A percentile compares a stretch with the other conserved stretches of the same genome.
Conservation (phyloP, 2,113 vertebrate genomes). For the Benitochromis conjunctus region DNA sequence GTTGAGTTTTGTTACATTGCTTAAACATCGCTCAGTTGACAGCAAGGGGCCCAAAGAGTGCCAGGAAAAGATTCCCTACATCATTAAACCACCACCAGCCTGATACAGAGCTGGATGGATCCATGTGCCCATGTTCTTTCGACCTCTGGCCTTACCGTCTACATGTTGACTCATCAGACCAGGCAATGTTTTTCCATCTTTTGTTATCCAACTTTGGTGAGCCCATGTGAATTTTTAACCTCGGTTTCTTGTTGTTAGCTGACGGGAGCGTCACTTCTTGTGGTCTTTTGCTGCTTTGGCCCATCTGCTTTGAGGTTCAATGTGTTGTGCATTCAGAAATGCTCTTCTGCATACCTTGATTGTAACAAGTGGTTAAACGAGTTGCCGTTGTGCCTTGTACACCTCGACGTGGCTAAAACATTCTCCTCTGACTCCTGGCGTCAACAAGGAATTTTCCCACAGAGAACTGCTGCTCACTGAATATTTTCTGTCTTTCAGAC, state of each 20-base stretch:
- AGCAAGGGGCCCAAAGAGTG: accelerated
- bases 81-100: not conserved
- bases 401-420: not conserved
- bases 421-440: not conserved
- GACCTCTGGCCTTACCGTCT: not conserved
- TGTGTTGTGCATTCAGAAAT: not conserved
- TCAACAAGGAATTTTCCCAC: not conserved
- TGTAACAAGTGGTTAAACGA: not conserved
- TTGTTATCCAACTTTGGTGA: not conserved
- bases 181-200: not conserved
- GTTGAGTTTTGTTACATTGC: not conserved
- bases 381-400: not conserved
- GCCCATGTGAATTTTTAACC: not conserved
- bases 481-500: not conserved
- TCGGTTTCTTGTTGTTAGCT: not conserved
- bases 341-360: not conserved
- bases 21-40: not conserved
- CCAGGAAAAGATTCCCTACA: not conserved
- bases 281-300: not conserved
- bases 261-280: not conserved
- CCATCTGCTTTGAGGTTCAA: accelerated
- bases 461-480: not conserved
- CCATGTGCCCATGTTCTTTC: not conserved
- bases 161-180: not conserved
- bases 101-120: not conserved